Evolutionary conservation across 1,140 invertebrate genomes (phyloP).

Genomic region (Popillia japonica): DNA sequence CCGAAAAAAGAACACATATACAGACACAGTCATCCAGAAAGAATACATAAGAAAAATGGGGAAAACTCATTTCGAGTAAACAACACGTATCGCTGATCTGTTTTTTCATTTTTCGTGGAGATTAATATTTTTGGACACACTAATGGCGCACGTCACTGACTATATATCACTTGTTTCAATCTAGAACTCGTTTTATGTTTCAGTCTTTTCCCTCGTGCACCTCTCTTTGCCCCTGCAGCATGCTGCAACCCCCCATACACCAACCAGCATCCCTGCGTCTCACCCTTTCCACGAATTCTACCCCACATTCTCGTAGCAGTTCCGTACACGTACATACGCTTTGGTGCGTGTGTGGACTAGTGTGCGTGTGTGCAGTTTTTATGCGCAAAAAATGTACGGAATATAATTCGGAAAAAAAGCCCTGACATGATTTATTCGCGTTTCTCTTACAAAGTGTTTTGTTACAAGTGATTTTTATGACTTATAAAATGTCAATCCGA

Average conservation of each 20-base stretch:
- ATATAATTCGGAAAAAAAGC: conserved; percentile 35
- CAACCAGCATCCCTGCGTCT: background rate
- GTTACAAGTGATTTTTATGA: conserved; percentile 56
- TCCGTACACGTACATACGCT: conserved; percentile 31
- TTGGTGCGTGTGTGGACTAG: background rate
- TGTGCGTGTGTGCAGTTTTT: conserved; percentile 41
- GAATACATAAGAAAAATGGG: conserved; percentile 26
- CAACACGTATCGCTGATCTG: conserved; percentile 47
- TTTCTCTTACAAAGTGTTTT: conserved; percentile 52
- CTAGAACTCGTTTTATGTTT: conserved; percentile 61
- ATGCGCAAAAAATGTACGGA: conserved; percentile 41
- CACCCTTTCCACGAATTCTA: conserved; percentile 11
- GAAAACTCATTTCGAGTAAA: conserved; percentile 45
- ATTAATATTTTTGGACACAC: conserved; percentile 63
- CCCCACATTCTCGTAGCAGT: conserved; percentile 11
- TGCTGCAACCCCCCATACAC: conserved; percentile 22
- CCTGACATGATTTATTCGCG: conserved; percentile 51
- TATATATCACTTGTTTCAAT: conserved; percentile 62
- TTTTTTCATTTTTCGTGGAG: conserved; percentile 59
- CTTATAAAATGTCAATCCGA: conserved; percentile 54
- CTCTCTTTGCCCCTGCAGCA: conserved; percentile 19
- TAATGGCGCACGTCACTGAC: conserved; percentile 61
- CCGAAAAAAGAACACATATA: background rate
- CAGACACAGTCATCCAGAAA: conserved; percentile 20
- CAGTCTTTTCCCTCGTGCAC: conserved; percentile 43